Conservation (phyloP, 2,888 invertebrate species). For the Thecocarcelia acutangulata region DNA sequence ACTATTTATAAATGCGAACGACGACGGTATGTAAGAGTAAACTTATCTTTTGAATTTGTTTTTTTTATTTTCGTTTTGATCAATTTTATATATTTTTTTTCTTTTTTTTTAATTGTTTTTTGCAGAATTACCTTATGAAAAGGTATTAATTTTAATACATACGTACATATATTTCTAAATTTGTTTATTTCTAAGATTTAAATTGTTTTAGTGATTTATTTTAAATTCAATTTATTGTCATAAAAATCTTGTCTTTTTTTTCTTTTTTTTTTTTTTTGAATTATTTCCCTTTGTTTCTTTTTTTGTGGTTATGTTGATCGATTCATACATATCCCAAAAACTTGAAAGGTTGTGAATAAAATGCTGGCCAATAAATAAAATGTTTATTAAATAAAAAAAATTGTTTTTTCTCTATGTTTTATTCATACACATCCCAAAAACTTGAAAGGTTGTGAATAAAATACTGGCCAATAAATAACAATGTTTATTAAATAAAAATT, state of each 20-base stretch:
- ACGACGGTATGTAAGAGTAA: slow-evolving; percentile 57
- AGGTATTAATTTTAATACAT: slow-evolving; percentile 63
- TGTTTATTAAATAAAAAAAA: neutral
- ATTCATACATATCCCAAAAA: slow-evolving; percentile 3
- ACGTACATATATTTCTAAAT: slow-evolving; percentile 28
- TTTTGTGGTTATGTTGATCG: slow-evolving; percentile 24
- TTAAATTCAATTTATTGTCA: slow-evolving; percentile 51
- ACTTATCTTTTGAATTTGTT: slow-evolving; percentile 27
- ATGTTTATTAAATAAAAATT: too few species aligned
- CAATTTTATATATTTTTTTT: too few species aligned
- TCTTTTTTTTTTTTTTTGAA: slow-evolving; percentile 52
- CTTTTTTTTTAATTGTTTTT: slow-evolving; percentile 40
- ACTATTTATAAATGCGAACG: slow-evolving; percentile 9
- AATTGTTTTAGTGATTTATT: slow-evolving; percentile 62
- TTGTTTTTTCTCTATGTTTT: too few species aligned
- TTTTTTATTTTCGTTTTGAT: slow-evolving; percentile 15
- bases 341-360: slow-evolving; percentile 10
- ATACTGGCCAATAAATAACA: neutral
- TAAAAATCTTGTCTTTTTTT: slow-evolving; percentile 28
- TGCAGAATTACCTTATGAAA: slow-evolving; percentile 68
- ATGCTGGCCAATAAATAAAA: neutral
- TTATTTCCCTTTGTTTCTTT: slow-evolving; percentile 46
- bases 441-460: slow-evolving; percentile 10
- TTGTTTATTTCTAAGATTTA: slow-evolving; percentile 41
- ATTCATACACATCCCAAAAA: slow-evolving; percentile 1